phyloP scores from a whole-genome alignment of 2,888 invertebrate species.

The Epirrhoe alternata region DNA sequence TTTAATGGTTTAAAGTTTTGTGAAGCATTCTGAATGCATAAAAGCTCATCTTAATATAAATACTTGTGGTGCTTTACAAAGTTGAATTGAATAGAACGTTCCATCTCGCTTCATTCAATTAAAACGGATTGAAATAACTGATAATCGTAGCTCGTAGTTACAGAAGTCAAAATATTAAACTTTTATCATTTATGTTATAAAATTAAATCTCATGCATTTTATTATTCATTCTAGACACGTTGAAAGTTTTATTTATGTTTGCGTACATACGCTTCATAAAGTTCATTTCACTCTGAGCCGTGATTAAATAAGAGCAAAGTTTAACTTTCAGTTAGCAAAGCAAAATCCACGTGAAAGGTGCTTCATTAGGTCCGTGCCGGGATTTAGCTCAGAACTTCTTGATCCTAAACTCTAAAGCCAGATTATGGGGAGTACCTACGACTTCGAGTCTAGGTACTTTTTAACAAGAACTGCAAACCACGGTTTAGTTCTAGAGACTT shows the following conservation, averaged over 20 bases:
- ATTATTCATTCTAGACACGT: slow-evolving; percentile 26
- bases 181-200: neutral
- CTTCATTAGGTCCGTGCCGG: slow-evolving; percentile 40
- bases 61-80: neutral
- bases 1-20: neutral
- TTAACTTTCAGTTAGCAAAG: slow-evolving; percentile 35
- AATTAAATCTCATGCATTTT: neutral
- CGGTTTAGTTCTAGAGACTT: slow-evolving; percentile 8
- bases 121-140: neutral
- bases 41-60: neutral
- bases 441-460: slow-evolving; percentile 19
- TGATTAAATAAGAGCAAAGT: slow-evolving; percentile 31
- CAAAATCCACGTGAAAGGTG: slow-evolving; percentile 24
- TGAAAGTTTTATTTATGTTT: slow-evolving; percentile 23
- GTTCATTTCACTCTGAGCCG: slow-evolving; percentile 26
- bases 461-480: slow-evolving; percentile 28
- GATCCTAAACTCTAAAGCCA: slow-evolving; percentile 39
- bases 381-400: slow-evolving; percentile 38
- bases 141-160: neutral
- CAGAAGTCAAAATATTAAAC: neutral
- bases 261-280: slow-evolving; percentile 17
- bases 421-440: slow-evolving; percentile 33
- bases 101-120: neutral
- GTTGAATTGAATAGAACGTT: neutral
- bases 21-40: neutral